Evolutionary conservation across 2,113 vertebrate genomes (phyloP).

Genomic region (Sorex araneus): DNA sequence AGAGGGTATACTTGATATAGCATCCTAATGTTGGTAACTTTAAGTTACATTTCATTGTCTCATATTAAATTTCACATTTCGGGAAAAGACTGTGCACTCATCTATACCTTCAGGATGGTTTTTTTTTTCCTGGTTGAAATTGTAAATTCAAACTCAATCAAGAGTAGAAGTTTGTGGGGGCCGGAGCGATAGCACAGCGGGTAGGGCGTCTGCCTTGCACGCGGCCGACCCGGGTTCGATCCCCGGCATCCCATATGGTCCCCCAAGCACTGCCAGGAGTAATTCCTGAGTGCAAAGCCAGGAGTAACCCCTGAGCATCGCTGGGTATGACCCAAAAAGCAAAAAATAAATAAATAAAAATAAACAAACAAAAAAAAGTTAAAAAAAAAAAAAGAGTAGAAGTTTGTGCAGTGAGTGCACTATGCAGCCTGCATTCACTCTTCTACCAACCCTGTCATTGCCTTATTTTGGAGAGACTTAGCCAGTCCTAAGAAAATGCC

Average conservation of each 20-base stretch:
- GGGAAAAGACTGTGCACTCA: neutral
- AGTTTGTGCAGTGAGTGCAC: neutral
- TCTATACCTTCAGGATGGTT: neutral
- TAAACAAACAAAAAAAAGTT: too few species aligned
- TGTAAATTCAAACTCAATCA: neutral
- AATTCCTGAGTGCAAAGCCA: too few species aligned
- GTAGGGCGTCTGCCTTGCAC: too few species aligned
- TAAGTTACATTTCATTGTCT: neutral
- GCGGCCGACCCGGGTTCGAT: too few species aligned
- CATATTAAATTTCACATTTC: neutral
- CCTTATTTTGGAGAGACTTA: slow-evolving; percentile 32
- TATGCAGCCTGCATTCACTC: neutral
- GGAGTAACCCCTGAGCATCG: too few species aligned
- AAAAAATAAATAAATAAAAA: too few species aligned
- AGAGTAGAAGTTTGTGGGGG: neutral
- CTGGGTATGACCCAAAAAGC: too few species aligned
- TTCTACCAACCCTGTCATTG: neutral
- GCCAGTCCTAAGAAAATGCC: slow-evolving; percentile 59
- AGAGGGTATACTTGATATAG: neutral
- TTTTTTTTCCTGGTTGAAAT: slow-evolving; percentile 12
- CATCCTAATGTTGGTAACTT: neutral
- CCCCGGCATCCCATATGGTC: too few species aligned
- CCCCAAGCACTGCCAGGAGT: too few species aligned
- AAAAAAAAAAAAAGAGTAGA: too few species aligned
- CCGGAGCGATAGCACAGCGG: too few species aligned